These are phyloP conservation scores for Eupsilia transversa DNA, from an alignment of 2,888 invertebrate genomes.

Conservation along the genomic window DNA sequence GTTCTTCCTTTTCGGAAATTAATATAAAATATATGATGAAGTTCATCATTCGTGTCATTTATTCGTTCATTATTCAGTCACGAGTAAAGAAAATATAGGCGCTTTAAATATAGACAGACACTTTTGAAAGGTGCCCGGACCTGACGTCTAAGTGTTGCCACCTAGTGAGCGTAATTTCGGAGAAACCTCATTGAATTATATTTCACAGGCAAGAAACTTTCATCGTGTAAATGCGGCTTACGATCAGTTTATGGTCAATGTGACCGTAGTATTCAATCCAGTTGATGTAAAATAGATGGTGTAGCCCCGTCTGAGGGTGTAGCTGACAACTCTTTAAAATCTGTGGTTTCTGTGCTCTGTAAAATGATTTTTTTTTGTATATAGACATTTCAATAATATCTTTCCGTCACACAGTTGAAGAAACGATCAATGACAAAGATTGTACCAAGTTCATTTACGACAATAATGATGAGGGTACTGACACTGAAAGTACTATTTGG, in stretches of 20 bases:
- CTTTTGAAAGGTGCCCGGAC: too few relatives aligned
- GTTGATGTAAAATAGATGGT: neutral
- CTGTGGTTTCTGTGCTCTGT: neutral
- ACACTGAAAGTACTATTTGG: conserved; percentile 72
- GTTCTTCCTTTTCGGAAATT: too few relatives aligned
- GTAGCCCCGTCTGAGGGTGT: too few relatives aligned
- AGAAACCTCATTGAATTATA: neutral
- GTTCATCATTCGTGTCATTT: too few relatives aligned
- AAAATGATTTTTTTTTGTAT: neutral
- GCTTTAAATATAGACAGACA: too few relatives aligned
- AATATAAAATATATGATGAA: too few relatives aligned
- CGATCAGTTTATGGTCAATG: neutral
- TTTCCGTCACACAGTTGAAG: conserved; percentile 69
- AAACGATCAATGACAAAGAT: conserved; percentile 69
- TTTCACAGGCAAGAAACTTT: too few relatives aligned
- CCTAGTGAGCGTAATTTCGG: too few relatives aligned
- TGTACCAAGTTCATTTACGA: conserved; percentile 70
- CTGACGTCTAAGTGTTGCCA: too few relatives aligned
- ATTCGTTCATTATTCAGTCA: too few relatives aligned
- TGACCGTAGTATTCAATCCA: neutral
- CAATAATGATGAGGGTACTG: conserved; percentile 17
- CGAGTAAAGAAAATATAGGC: too few relatives aligned
- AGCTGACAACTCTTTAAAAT: neutral
- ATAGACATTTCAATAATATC: conserved; percentile 39
- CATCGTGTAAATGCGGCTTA: neutral